Conservation (phyloP, 2,113 vertebrate genomes). For the Trogon surrucura region DNA sequence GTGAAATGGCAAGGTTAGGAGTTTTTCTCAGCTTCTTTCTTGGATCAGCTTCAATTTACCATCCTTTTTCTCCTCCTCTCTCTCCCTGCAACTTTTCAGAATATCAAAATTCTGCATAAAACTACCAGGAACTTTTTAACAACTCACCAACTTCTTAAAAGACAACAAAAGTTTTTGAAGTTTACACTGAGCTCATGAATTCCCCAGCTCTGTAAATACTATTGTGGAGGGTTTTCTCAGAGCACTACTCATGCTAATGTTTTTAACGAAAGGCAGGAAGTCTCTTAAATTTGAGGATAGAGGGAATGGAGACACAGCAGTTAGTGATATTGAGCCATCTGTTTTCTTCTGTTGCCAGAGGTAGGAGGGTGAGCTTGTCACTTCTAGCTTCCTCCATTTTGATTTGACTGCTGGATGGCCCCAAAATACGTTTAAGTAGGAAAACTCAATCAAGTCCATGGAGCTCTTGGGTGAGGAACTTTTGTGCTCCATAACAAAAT, state of each 20-base stretch:
- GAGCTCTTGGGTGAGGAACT: not conserved
- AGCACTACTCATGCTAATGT: not conserved
- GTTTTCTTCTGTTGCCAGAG: not conserved
- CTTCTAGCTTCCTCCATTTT: not conserved
- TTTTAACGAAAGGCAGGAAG: not conserved
- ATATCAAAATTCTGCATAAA: not conserved
- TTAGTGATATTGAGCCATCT: not conserved
- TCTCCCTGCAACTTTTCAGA: not conserved
- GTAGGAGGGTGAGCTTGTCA: not conserved
- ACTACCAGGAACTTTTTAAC: not conserved
- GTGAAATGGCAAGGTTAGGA: not conserved
- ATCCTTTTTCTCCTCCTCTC: fast-evolving
- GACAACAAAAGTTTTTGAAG: not conserved
- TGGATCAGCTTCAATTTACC: not conserved
- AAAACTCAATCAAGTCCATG: not conserved
- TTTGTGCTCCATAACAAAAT: not conserved
- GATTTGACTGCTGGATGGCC: not conserved
- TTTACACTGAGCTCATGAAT: not conserved
- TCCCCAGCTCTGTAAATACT: not conserved
- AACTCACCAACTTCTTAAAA: not conserved
- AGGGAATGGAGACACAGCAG: not conserved
- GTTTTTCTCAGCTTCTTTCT: not conserved
- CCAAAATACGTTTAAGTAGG: not conserved
- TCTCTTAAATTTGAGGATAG: not conserved
- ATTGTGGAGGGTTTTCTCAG: not conserved